Evolutionary conservation across 2,113 vertebrate species (phyloP).

Genomic region (Pedionomus torquatus): DNA sequence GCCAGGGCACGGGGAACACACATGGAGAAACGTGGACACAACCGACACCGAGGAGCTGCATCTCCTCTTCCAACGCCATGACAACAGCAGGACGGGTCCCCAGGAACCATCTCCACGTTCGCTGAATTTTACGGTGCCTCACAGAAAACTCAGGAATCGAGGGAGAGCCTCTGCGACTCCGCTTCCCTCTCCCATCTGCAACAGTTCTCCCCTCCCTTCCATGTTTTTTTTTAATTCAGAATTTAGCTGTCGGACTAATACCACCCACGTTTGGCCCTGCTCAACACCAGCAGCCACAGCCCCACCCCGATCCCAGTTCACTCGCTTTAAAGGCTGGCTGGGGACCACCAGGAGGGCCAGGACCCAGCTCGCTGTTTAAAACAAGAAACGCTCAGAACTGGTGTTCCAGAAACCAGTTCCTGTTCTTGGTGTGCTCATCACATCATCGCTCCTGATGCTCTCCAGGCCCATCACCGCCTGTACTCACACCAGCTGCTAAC

Average conservation of each 20-base stretch:
- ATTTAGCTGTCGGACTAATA: not conserved
- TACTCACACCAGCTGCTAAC: not conserved
- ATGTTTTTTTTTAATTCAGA: not conserved
- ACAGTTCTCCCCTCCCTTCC: not conserved
- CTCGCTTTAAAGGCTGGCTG: fast-evolving
- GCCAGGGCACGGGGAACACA: fast-evolving
- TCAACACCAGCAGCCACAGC: not conserved
- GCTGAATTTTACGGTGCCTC: not conserved
- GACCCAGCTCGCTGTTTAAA: not conserved
- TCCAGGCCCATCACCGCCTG: not conserved
- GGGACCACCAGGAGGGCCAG: not conserved
- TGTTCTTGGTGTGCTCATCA: not conserved
- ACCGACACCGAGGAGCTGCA: not conserved
- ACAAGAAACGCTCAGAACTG: not conserved
- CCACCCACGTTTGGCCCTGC: not conserved
- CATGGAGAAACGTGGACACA: fast-evolving
- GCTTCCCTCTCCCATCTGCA: not conserved
- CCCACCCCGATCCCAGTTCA: fast-evolving
- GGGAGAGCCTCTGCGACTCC: fast-evolving
- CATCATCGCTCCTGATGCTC: not conserved
- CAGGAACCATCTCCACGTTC: not conserved
- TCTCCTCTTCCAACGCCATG: not conserved
- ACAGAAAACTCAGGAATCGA: fast-evolving
- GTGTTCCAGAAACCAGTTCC: not conserved
- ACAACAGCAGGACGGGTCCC: not conserved